These are phyloP conservation scores for Sebastes minor DNA, from an alignment of 2,797 vertebrate genomes.

Conservation along the genomic window DNA sequence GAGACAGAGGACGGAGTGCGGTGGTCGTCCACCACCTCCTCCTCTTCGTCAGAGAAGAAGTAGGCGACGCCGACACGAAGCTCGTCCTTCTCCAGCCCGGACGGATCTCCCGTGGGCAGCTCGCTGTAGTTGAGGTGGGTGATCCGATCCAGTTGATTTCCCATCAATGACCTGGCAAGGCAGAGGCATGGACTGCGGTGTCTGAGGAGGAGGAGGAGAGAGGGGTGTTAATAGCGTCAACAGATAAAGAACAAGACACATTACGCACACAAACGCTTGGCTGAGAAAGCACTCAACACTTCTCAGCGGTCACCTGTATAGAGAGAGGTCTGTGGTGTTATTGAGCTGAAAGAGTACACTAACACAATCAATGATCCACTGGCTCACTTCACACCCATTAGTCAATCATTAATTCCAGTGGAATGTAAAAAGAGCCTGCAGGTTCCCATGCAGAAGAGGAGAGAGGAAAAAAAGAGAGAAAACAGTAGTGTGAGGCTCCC, in stretches of 20 bases:
- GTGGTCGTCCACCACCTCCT: constrained; percentile 91
- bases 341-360: constrained; percentile 40
- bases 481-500: background rate
- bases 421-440: constrained; percentile 11
- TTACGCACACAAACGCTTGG: constrained; percentile 1
- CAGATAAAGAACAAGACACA: constrained; percentile 8
- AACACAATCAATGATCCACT: constrained; percentile 50
- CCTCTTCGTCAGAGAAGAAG: constrained; percentile 99
- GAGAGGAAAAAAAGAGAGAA: background rate
- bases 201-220: constrained; percentile 62
- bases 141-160: constrained; percentile 99
- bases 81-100: constrained; percentile 99
- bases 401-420: constrained; percentile 56
- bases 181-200: constrained; percentile 90
- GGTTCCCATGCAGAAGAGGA: constrained; percentile 5
- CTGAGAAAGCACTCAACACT: constrained; percentile 18
- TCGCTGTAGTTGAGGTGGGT: constrained; percentile 99
- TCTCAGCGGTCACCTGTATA: constrained; percentile 14
- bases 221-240: background rate
- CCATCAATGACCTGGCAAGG: constrained; percentile 98
- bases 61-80: constrained; percentile 98
- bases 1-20: constrained; percentile 84
- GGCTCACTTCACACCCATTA: constrained; percentile 41
- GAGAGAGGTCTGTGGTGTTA: constrained; percentile 23
- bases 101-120: constrained; percentile 98